Conservation (phyloP, 2,888 invertebrate species). For the Drosophila niveifrons region DNA sequence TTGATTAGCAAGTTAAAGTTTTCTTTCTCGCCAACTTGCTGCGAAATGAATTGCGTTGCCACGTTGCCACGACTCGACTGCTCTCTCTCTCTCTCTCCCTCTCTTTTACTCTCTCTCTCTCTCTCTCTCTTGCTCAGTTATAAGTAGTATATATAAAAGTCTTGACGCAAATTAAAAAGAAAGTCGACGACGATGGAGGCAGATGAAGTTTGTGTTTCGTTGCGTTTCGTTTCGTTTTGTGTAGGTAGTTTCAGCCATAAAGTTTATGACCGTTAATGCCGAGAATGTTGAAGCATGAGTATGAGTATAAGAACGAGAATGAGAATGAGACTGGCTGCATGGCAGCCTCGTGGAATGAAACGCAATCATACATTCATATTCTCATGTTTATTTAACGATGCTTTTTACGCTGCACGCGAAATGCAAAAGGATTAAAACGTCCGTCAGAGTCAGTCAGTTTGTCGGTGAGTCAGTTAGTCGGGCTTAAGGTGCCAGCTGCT, state of each 20-base stretch:
- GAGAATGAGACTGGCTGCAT: not conserved
- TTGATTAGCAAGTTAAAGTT: slow-evolving; percentile 29
- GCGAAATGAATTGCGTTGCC: slow-evolving; percentile 10
- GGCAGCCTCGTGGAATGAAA: slow-evolving; percentile 4
- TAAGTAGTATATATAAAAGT: slow-evolving; percentile 17
- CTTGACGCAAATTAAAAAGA: slow-evolving; percentile 41
- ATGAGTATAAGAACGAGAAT: not conserved
- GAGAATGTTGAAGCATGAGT: slow-evolving; percentile 5
- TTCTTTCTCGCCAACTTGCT: slow-evolving; percentile 2
- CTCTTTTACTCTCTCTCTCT: no score
- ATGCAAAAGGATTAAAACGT: slow-evolving; percentile 77
- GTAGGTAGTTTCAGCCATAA: slow-evolving; percentile 53
- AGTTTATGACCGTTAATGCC: slow-evolving; percentile 50
- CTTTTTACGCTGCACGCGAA: slow-evolving; percentile 74
- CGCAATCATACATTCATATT: slow-evolving; percentile 75
- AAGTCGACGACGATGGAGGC: slow-evolving; percentile 1
- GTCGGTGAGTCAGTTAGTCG: not conserved
- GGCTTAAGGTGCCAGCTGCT: slow-evolving; percentile 19
- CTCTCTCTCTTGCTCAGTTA: no score
- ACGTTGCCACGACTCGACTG: slow-evolving; percentile 3
- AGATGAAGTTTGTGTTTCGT: slow-evolving; percentile 6
- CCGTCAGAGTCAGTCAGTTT: slow-evolving; percentile 21
- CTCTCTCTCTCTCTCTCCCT: no score
- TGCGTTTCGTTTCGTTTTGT: slow-evolving; percentile 12
- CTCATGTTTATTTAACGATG: slow-evolving; percentile 81